Conservation (phyloP, 2,113 vertebrate species). For the Tachysurus vachellii region DNA sequence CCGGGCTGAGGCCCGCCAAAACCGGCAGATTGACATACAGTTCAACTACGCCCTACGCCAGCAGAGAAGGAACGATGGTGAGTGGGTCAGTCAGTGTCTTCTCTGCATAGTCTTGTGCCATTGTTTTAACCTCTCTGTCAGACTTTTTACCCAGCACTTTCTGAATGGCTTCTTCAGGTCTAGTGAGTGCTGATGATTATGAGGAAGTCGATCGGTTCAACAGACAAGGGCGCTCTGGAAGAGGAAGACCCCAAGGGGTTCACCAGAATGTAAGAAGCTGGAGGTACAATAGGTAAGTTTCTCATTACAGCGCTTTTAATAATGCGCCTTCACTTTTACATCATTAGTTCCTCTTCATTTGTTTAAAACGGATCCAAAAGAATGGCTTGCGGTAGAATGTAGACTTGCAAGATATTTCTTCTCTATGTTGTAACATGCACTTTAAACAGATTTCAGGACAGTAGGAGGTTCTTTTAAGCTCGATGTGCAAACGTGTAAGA, state of each 20-base stretch:
- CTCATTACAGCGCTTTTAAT: background rate
- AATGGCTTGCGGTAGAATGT: background rate
- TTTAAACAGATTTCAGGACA: background rate
- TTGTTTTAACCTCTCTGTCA: background rate
- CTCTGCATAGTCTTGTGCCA: background rate
- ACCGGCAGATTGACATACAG: conserved; percentile 96
- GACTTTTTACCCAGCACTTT: background rate
- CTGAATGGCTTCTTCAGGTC: conserved; percentile 65
- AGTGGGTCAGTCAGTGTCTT: background rate
- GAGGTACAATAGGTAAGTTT: conserved; percentile 90
- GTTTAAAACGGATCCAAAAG: background rate
- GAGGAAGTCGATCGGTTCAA: conserved; percentile 85
- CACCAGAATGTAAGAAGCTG: conserved; percentile 92
- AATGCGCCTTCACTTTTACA: background rate
- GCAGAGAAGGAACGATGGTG: conserved; percentile 84
- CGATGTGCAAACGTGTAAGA: background rate
- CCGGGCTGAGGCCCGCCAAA: conserved; percentile 92
- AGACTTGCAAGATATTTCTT: background rate
- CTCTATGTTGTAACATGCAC: background rate
- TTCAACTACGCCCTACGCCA: conserved; percentile 84
- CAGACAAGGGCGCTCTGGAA: conserved; percentile 73
- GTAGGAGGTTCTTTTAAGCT: background rate
- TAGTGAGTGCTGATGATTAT: conserved; percentile 84
- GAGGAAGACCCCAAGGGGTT: conserved; percentile 72
- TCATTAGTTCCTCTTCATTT: background rate